phyloP scores from a whole-genome alignment of 2,797 vertebrate genomes.

The Halcyon smyrnensis region DNA sequence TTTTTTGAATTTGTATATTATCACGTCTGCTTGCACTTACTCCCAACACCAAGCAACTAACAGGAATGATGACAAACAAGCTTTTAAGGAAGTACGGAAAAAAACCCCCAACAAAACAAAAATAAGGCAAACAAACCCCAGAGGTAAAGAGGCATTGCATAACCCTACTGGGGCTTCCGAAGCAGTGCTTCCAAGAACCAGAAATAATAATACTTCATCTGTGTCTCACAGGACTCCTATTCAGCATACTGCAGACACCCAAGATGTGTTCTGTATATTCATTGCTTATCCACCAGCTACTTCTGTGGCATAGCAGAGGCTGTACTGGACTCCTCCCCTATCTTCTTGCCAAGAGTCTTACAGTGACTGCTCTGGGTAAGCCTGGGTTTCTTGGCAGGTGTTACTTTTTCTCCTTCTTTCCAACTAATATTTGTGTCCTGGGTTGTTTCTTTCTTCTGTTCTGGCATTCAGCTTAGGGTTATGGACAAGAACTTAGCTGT shows the following conservation, averaged over 20 bases:
- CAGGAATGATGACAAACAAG: not conserved
- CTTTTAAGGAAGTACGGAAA: not conserved
- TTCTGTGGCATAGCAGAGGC: not conserved
- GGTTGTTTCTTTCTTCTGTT: not conserved
- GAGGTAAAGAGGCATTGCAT: not conserved
- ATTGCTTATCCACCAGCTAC: not conserved
- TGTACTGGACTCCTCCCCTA: not conserved
- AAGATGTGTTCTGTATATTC: not conserved
- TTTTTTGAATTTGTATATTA: not conserved
- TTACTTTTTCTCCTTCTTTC: not conserved
- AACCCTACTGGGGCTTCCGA: not conserved
- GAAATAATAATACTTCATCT: not conserved
- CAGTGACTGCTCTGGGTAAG: not conserved
- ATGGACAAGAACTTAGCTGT: not conserved
- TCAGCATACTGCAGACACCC: not conserved
- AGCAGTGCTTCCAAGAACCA: not conserved
- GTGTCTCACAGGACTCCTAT: not conserved
- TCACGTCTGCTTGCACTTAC: fast-evolving
- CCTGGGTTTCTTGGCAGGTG: not conserved
- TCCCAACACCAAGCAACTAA: not conserved
- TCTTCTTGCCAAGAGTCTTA: not conserved
- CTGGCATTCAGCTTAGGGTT: not conserved
- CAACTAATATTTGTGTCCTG: not conserved
- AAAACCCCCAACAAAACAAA: not conserved
- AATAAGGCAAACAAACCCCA: not conserved